Percentiles rank a stretch among this genome's conserved stretches.
Evolutionary conservation across 2,113 vertebrate species (phyloP).

Genomic region (Mobula hypostoma): DNA sequence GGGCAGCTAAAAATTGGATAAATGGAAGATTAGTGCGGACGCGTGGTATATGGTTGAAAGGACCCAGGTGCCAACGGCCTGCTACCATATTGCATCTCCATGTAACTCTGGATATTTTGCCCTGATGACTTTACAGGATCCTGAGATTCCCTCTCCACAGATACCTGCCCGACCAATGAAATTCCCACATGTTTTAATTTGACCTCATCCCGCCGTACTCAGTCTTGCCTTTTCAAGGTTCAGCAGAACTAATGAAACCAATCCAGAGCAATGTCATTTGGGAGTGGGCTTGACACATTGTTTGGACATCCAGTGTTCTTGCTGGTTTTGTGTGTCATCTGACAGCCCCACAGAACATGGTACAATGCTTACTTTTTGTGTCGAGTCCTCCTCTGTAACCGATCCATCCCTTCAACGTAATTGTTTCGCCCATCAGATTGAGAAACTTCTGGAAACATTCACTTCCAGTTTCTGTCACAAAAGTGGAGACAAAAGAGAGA

Average conservation of each 20-base stretch:
- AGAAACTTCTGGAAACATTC: conserved; percentile 87
- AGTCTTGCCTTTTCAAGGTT: too few species aligned
- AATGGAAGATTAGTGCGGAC: too few species aligned
- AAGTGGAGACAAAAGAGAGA: conserved; percentile 37
- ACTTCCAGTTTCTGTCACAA: conserved; percentile 74
- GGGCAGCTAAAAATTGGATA: too few species aligned
- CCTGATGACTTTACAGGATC: too few species aligned
- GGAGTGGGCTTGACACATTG: not conserved
- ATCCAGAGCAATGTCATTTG: not conserved
- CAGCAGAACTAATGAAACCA: too few species aligned
- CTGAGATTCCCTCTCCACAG: too few species aligned
- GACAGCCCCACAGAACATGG: not conserved
- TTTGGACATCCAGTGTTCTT: not conserved
- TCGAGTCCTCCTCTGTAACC: conserved; percentile 94
- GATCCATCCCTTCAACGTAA: conserved; percentile 89
- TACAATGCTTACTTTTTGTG: conserved; percentile 82
- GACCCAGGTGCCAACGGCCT: too few species aligned
- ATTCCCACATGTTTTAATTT: too few species aligned
- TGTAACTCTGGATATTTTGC: too few species aligned
- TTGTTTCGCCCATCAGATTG: conserved; percentile 77
- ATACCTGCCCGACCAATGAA: too few species aligned
- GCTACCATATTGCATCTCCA: too few species aligned
- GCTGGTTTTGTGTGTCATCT: not conserved
- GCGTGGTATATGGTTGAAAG: too few species aligned
- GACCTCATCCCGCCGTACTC: not conserved